Evolutionary conservation across 2,888 invertebrate species (phyloP).

Genomic region (Watsonalla cultraria): DNA sequence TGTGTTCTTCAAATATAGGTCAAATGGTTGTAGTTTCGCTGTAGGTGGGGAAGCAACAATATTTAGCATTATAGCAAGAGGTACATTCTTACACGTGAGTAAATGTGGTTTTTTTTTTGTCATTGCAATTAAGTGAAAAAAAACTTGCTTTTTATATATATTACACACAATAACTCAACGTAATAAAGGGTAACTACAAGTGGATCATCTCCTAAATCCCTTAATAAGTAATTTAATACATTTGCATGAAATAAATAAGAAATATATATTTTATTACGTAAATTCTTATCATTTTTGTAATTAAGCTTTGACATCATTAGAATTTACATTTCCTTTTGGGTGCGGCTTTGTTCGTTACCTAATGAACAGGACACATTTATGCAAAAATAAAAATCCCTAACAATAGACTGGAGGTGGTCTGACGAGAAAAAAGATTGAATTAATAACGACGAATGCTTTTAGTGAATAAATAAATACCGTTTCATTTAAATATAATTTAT

Average conservation of each 20-base stretch:
- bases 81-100: background rate
- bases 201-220: too few species aligned
- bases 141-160: too few species aligned
- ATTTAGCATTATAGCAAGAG: background rate
- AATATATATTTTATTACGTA: too few species aligned
- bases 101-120: too few species aligned
- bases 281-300: background rate
- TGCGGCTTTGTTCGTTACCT: background rate
- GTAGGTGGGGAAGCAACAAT: background rate
- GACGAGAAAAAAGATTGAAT: background rate
- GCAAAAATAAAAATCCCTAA: background rate
- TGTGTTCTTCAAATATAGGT: slow-evolving; percentile 29
- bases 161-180: too few species aligned
- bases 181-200: too few species aligned
- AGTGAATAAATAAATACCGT: background rate
- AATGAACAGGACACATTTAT: background rate
- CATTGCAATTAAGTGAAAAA: too few species aligned
- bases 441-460: background rate
- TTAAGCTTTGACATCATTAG: background rate
- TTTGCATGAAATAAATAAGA: too few species aligned
- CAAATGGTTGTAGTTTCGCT: slow-evolving; percentile 10
- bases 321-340: background rate
- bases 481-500: background rate
- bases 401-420: background rate
- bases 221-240: too few species aligned